Evolutionary conservation across 2,113 vertebrate genomes (phyloP).

Genomic region (Amphiprion ocellaris): DNA sequence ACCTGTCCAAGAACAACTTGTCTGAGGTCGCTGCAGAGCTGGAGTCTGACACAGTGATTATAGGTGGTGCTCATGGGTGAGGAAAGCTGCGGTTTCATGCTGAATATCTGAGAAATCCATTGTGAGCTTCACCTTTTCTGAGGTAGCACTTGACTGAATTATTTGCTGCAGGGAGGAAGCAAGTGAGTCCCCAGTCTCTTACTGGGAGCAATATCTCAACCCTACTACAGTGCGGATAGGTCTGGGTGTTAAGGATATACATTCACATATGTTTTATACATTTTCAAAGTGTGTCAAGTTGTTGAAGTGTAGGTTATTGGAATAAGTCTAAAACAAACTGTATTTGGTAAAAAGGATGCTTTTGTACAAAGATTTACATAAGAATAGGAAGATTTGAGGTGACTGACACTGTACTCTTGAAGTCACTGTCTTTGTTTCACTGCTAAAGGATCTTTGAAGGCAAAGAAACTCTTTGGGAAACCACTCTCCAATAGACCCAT

Average conservation of each 20-base stretch:
- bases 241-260: slow-evolving; percentile 28
- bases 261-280: slow-evolving; percentile 26
- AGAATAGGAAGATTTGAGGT: slow-evolving; percentile 13
- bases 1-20: slow-evolving; percentile 83
- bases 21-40: slow-evolving; percentile 76
- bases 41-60: slow-evolving; percentile 79
- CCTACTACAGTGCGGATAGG: slow-evolving; percentile 13
- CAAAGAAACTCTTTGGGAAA: slow-evolving; percentile 13
- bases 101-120: slow-evolving; percentile 82
- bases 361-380: background rate
- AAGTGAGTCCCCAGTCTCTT: slow-evolving; percentile 47
- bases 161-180: slow-evolving; percentile 75
- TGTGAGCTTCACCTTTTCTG: slow-evolving; percentile 75
- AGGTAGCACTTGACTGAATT: slow-evolving; percentile 72
- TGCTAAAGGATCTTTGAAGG: slow-evolving; percentile 9
- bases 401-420: slow-evolving; percentile 13
- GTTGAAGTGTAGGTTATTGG: slow-evolving; percentile 1
- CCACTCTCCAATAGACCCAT: too few species aligned
- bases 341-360: slow-evolving; percentile 15
- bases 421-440: slow-evolving; percentile 17
- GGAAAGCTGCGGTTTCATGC: slow-evolving; percentile 82
- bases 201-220: slow-evolving; percentile 64
- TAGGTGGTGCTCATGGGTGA: slow-evolving; percentile 77
- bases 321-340: slow-evolving; percentile 29
- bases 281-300: slow-evolving; percentile 15